These are phyloP conservation scores for Prunella fulvescens DNA, from an alignment of 2,113 vertebrate species.

Conservation along the genomic window DNA sequence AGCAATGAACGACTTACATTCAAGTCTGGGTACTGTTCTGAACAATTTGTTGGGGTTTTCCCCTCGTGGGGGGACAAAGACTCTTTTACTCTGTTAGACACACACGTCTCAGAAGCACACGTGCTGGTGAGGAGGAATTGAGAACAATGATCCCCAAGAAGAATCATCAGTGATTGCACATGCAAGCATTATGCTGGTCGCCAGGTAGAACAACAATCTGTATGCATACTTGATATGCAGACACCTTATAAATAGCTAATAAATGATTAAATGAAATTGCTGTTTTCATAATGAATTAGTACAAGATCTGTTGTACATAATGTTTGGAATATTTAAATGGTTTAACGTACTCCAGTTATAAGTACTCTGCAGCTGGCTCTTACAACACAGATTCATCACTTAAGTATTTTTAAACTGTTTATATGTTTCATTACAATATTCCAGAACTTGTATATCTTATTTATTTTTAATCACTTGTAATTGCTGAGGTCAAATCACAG, in stretches of 20 bases:
- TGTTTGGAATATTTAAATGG: slow-evolving; percentile 40
- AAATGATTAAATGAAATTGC: slow-evolving; percentile 54
- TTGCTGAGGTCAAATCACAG: background rate
- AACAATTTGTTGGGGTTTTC: background rate
- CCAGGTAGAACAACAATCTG: slow-evolving; percentile 35
- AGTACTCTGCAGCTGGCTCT: slow-evolving; percentile 36
- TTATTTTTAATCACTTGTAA: background rate
- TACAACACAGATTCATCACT: background rate
- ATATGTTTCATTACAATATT: background rate
- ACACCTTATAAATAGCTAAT: slow-evolving; percentile 59
- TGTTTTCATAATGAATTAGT: slow-evolving; percentile 59
- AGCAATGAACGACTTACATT: background rate
- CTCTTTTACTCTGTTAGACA: background rate
- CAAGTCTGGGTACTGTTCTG: background rate
- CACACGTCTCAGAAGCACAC: background rate
- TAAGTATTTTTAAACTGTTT: slow-evolving; percentile 44
- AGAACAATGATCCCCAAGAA: background rate
- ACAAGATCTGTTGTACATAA: slow-evolving; percentile 29
- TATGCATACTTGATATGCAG: slow-evolving; percentile 16
- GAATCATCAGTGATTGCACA: background rate
- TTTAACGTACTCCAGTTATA: slow-evolving; percentile 29
- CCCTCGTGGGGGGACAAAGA: background rate
- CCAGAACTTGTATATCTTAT: background rate
- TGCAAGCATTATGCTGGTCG: background rate
- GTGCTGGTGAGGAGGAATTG: background rate